These are phyloP conservation scores for Flexamia atlantica DNA, from an alignment of 2,888 invertebrate genomes.

Conservation along the genomic window DNA sequence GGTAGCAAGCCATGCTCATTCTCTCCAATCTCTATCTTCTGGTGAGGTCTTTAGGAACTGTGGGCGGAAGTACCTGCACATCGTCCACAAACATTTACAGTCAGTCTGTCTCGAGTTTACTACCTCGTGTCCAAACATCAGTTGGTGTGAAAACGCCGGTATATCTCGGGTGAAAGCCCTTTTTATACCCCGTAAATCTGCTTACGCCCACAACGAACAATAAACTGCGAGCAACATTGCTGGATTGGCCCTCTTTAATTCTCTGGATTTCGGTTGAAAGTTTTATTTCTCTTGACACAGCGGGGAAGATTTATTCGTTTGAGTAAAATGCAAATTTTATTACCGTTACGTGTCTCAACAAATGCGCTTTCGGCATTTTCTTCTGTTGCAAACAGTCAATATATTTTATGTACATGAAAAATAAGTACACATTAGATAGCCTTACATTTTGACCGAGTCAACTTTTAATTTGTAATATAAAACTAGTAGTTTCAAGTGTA, in stretches of 20 bases:
- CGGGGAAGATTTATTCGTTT: conserved; percentile 1
- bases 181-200: conserved; percentile 41
- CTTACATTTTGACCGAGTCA: too few relatives aligned
- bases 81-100: conserved; percentile 29
- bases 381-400: too few relatives aligned
- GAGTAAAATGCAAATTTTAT: conserved; percentile 4
- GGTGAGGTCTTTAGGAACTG: not conserved
- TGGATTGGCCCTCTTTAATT: not conserved
- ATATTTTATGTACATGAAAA: too few relatives aligned
- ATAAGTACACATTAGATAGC: too few relatives aligned
- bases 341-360: not conserved
- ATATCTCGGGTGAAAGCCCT: conserved; percentile 24
- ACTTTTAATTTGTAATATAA: too few relatives aligned
- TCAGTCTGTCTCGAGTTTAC: not conserved
- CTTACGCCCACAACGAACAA: conserved; percentile 22
- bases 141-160: conserved; percentile 40
- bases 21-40: not conserved
- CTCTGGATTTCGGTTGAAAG: not conserved
- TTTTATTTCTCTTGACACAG: not conserved
- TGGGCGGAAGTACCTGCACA: not conserved
- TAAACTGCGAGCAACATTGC: not conserved
- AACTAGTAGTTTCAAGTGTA: too few relatives aligned
- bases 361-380: not conserved
- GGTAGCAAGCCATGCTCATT: too few relatives aligned
- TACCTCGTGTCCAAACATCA: conserved; percentile 34